Percentiles rank a stretch among this genome's conserved stretches.
These are phyloP conservation scores for Callyntrura sp. DNA, from an alignment of 2,888 invertebrate genomes.

Conservation along the genomic window DNA sequence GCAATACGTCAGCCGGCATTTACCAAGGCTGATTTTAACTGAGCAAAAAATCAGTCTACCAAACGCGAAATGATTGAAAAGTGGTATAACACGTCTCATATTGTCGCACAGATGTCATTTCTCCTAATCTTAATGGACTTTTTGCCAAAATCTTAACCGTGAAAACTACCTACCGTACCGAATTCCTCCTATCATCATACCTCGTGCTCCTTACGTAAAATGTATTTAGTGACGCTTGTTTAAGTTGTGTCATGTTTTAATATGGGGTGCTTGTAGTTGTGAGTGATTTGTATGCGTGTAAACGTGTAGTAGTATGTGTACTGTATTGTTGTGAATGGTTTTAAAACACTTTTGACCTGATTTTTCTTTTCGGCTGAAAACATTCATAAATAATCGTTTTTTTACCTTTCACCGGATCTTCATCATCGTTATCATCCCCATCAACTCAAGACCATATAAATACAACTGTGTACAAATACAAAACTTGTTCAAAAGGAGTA, in stretches of 20 bases:
- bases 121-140: no score
- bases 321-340: constrained; percentile 1
- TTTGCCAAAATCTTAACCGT: neutral
- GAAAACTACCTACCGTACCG: no score
- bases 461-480: constrained; percentile 77
- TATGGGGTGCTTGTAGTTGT: neutral
- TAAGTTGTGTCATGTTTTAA: neutral
- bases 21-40: no score
- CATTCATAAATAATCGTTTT: neutral
- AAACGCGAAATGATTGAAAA: no score
- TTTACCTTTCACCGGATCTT: constrained; percentile 24
- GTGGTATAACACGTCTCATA: no score
- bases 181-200: neutral
- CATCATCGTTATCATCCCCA: neutral
- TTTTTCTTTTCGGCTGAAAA: constrained; percentile 13
- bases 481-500: constrained; percentile 59
- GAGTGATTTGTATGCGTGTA: constrained; percentile 1
- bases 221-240: neutral
- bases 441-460: constrained; percentile 3
- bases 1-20: no score
- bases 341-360: neutral
- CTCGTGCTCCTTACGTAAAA: no score
- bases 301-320: constrained; percentile 14
- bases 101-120: no score
- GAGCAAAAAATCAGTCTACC: no score